Percentiles rank a stretch among this genome's conserved stretches.
Conservation (phyloP, 2,797 vertebrate species). For the Salmo trutta region DNA sequence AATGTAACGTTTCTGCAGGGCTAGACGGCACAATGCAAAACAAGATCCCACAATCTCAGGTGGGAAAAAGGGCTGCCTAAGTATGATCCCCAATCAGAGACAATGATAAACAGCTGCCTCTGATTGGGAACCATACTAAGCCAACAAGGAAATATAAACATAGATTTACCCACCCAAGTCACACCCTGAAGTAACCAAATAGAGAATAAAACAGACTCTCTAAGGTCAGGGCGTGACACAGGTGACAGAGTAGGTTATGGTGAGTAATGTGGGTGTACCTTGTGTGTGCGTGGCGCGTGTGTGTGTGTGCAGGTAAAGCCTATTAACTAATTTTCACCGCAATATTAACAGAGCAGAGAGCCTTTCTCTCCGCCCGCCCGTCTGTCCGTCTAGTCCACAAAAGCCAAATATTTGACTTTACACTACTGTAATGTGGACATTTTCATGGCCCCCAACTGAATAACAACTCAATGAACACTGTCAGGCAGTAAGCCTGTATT, state of each 20-base stretch:
- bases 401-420: not conserved
- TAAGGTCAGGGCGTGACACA: too few relatives aligned
- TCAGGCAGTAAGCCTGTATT: not conserved
- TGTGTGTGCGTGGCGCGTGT: conserved; percentile 7
- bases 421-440: not conserved
- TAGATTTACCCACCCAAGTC: too few relatives aligned
- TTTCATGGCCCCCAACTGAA: not conserved
- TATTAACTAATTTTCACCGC: not conserved
- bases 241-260: conserved; percentile 20
- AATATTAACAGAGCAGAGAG: not conserved
- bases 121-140: too few relatives aligned
- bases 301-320: not conserved
- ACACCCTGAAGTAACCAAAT: too few relatives aligned
- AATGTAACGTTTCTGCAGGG: too few relatives aligned
- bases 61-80: too few relatives aligned
- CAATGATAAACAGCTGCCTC: too few relatives aligned
- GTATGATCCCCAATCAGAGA: too few relatives aligned
- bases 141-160: too few relatives aligned
- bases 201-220: too few relatives aligned
- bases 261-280: not conserved
- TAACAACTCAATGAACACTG: not conserved
- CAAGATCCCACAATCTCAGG: too few relatives aligned
- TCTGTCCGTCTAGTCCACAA: not conserved
- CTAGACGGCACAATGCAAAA: too few relatives aligned
- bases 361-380: not conserved